A percentile compares a stretch with the other conserved stretches of the same genome.
Conservation (phyloP, 2,888 invertebrate species). For the Clusia tigrina region DNA sequence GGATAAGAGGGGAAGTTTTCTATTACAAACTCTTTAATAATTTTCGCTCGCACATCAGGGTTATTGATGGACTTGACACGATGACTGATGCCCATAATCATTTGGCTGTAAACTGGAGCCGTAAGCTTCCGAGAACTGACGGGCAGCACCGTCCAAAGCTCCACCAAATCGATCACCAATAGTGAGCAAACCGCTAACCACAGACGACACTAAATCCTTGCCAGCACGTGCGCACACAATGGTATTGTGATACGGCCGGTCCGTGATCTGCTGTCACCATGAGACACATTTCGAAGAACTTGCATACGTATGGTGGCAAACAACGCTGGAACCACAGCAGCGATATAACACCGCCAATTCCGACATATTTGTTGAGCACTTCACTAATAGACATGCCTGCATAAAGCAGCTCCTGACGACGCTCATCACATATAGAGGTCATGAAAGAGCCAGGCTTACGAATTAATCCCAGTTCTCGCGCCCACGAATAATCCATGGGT, state of each 20-base stretch:
- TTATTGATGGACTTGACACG: slow-evolving; percentile 93
- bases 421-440: slow-evolving; percentile 98
- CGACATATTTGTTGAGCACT: slow-evolving; percentile 92
- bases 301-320: slow-evolving; percentile 90
- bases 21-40: slow-evolving; percentile 94
- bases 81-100: slow-evolving; percentile 99
- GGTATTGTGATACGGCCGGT: slow-evolving; percentile 98
- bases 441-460: slow-evolving; percentile 99
- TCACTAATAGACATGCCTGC: slow-evolving; percentile 91
- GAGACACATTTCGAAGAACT: slow-evolving; percentile 98
- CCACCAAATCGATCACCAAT: slow-evolving; percentile 99
- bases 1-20: slow-evolving; percentile 94
- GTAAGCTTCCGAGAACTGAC: slow-evolving; percentile 96
- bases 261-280: slow-evolving; percentile 99
- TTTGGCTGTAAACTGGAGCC: slow-evolving; percentile 92
- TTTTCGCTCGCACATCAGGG: slow-evolving; percentile 97
- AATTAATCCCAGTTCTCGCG: slow-evolving; percentile 93
- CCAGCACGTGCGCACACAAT: slow-evolving; percentile 97
- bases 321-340: slow-evolving; percentile 98
- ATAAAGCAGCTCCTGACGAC: slow-evolving; percentile 96
- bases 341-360: slow-evolving; percentile 97
- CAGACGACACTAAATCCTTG: slow-evolving; percentile 94
- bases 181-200: slow-evolving; percentile 95
- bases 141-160: slow-evolving; percentile 96
- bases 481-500: slow-evolving; percentile 99